A percentile compares a stretch with the other conserved stretches of the same genome.
Evolutionary conservation across 2,113 vertebrate genomes (phyloP).

Genomic region (Nasalis larvatus): DNA sequence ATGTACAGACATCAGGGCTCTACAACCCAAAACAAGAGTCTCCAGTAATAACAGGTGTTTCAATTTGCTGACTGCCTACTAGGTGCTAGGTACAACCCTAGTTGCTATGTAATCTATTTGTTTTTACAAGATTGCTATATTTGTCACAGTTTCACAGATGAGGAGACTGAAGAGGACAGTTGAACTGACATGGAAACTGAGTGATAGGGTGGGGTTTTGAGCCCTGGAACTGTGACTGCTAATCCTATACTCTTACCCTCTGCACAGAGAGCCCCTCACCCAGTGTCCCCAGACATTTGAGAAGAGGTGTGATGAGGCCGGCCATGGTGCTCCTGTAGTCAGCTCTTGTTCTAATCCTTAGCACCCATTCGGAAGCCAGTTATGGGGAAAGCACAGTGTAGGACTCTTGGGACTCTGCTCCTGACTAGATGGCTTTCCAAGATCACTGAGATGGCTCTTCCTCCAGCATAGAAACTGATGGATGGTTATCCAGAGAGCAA

Average conservation of each 20-base stretch:
- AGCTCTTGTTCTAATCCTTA: background rate
- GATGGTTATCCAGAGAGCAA: background rate
- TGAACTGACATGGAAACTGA: background rate
- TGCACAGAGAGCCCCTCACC: background rate
- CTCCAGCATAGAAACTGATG: background rate
- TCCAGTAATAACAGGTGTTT: background rate
- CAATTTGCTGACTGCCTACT: background rate
- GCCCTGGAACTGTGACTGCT: rapidly evolving
- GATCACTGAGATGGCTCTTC: background rate
- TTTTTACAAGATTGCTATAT: background rate
- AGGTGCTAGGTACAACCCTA: background rate
- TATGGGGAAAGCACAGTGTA: background rate
- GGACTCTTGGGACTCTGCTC: too few species aligned
- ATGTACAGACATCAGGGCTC: background rate
- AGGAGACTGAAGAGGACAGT: background rate
- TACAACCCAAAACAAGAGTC: background rate
- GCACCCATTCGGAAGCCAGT: background rate
- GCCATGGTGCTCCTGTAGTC: background rate
- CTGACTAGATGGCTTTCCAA: background rate
- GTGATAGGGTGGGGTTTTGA: background rate
- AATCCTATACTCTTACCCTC: background rate
- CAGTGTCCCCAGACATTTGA: background rate
- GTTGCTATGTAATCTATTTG: background rate
- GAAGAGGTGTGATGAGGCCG: background rate
- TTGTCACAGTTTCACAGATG: background rate